Conservation (phyloP, 2,113 vertebrate genomes). For the Okapia johnstoni region DNA sequence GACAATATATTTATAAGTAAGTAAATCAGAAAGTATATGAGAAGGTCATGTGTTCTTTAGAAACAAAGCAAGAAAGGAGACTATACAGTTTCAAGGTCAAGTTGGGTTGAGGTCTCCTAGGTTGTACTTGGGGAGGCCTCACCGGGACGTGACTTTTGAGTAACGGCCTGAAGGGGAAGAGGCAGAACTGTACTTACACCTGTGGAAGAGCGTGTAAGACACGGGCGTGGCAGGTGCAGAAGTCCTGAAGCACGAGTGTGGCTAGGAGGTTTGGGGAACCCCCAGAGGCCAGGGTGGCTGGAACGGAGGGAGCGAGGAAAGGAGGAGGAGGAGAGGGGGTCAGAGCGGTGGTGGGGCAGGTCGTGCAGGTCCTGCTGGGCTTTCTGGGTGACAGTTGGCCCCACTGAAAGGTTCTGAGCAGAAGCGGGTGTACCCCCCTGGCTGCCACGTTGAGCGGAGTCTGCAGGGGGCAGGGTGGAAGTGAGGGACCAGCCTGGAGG, state of each 20-base stretch:
- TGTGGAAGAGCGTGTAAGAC: not conserved
- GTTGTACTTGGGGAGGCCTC: not conserved
- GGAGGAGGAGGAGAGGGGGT: not conserved
- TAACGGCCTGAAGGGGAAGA: not conserved
- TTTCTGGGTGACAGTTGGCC: too few relatives aligned
- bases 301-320: not conserved
- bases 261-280: not conserved
- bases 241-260: not conserved
- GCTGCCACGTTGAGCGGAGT: not conserved
- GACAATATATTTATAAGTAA: not conserved
- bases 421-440: not conserved
- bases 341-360: not conserved
- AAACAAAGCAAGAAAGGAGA: not conserved
- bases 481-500: not conserved
- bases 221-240: not conserved
- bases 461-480: not conserved
- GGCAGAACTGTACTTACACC: fast-evolving
- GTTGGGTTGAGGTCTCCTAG: fast-evolving
- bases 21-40: not conserved
- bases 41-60: not conserved
- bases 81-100: not conserved
- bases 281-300: not conserved
- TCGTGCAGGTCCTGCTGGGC: not conserved
- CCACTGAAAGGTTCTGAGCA: not conserved
- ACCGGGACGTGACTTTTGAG: not conserved